Evolutionary conservation across 2,888 invertebrate genomes (phyloP).

Genomic region (Nephrotoma guestfalica): DNA sequence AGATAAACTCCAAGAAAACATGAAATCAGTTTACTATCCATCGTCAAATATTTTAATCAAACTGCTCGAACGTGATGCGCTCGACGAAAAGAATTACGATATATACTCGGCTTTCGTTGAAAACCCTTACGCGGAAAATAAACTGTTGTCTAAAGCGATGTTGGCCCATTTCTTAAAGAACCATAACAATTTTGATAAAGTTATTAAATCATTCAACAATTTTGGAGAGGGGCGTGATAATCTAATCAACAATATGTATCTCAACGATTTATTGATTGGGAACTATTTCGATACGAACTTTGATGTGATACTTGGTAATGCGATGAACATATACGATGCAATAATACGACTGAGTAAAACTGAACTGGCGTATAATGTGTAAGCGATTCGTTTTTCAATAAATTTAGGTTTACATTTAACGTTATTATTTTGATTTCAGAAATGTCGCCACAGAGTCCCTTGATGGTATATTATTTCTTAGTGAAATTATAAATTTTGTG

Average conservation of each 20-base stretch:
- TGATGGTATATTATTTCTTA: conserved; percentile 18
- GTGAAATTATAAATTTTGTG: conserved; percentile 27
- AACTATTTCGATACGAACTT: conserved; percentile 23
- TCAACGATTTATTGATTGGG: conserved; percentile 15
- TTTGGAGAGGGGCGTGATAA: not conserved
- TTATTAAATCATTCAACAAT: not conserved
- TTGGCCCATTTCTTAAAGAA: not conserved
- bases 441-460: conserved; percentile 20
- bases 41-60: not conserved
- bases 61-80: not conserved
- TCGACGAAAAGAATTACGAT: not conserved
- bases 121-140: not conserved
- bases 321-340: conserved; percentile 24
- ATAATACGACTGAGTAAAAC: conserved; percentile 27
- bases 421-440: conserved; percentile 14
- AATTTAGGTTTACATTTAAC: not conserved
- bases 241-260: not conserved
- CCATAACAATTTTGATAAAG: not conserved
- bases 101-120: not conserved
- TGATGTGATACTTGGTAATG: conserved; percentile 20
- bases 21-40: not conserved
- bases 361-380: conserved; percentile 34
- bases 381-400: conserved; percentile 21
- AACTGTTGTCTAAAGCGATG: not conserved
- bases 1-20: not conserved